Evolutionary conservation across 2,797 vertebrate species (phyloP), one percentile per base, ranked within the genome.

Genomic region (Aplochiton taeniatus): DNA sequence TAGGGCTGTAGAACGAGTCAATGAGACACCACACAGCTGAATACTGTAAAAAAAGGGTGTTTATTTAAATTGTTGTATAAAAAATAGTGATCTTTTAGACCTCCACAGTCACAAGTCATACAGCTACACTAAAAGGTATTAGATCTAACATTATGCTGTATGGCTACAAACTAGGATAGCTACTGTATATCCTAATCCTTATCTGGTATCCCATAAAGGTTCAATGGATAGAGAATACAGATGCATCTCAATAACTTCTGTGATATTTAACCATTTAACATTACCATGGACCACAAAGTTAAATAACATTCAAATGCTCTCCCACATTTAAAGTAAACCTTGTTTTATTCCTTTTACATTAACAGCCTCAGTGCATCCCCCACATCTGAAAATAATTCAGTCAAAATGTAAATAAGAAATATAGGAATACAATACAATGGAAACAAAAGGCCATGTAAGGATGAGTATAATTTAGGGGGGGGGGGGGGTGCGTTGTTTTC

Each of bases 61-160:
- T 97, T 98, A 96, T 97, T 97, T 95, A 91, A 97, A 96, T 96
- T 90, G 91, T 92, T 93, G 94, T 96, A 96, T 98, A 95, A 98
- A 93, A 98, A 97, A 98, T 96, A 96, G 88, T 79, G 92, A 93
- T 95, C 44, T 92, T 97, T 90, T 93, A 94, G 58, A 86, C 78
- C 79, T 81, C 84, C 75, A 87, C 72, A 85, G 82, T 94, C 94
- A 85, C 81, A 83, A 93, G 89, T 94, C 91, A 92, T 93, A 94
- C 93, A 88, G 90, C 89, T 93, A 83, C 92, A 93, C 87, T 88
- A 87, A 86, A 87, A 86, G 87, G 2, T 31, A 87, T 84, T 81
- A 83, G 86, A 89, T 91, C 77, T 83, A 88, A 87, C 82, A 85
- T 81, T 87, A 87, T 79, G 89, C 89, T 90, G 89, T 89, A 91